Base-by-base conservation (phyloP, 2,113 vertebrate genomes). In the Pterocles gutturalis region DNA sequence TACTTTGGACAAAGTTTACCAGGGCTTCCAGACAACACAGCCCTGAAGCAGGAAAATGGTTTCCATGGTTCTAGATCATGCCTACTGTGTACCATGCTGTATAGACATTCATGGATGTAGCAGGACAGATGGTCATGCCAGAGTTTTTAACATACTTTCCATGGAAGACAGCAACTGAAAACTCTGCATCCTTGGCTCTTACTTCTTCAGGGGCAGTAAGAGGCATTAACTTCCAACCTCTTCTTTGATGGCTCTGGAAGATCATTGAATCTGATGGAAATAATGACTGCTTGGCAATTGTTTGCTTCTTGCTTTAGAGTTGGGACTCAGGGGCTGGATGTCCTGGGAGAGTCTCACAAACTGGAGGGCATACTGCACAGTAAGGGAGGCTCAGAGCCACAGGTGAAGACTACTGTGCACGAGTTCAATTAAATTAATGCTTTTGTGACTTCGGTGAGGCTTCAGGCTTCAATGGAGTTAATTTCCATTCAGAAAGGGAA, bases 401-500 rank as follows among this genome's bases (percentile, higher is more conserved):
- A 8, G 10, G 14, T n/a, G 51, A 53, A 61, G 34, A 81, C 22
- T 62, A 8, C 8, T 21, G 73, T 48, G 15, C 2, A 2, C 2
- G 0, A 53, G 13, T 65, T 93, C 36, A 41, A 0, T 48, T 10
- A 81, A 77, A 46, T 66, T n/a, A 46, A 1, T 41, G 3, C 0
- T 6, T 24, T 81, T 60, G 31, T 66, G 24, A 45, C 45, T 55
- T 80, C 19, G 6, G 17, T 51, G 60, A 84, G 17, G 13, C 51
- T 77, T 87, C 21, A 31, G n/a, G 54, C 60, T 95, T 81, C 54
- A 55, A 11, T 41, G 13, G 18, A 53, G 9, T 36, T 2, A 78
- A 22, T 89, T 87, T 95, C 18, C 64, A 43, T 94, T 93, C 46
- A 67, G 46, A 94, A 75, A 69, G 31, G 10, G 67, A 73, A 87